Evolutionary conservation across 2,113 vertebrate species (phyloP).

Genomic region (Aspidoscelis tigris): DNA sequence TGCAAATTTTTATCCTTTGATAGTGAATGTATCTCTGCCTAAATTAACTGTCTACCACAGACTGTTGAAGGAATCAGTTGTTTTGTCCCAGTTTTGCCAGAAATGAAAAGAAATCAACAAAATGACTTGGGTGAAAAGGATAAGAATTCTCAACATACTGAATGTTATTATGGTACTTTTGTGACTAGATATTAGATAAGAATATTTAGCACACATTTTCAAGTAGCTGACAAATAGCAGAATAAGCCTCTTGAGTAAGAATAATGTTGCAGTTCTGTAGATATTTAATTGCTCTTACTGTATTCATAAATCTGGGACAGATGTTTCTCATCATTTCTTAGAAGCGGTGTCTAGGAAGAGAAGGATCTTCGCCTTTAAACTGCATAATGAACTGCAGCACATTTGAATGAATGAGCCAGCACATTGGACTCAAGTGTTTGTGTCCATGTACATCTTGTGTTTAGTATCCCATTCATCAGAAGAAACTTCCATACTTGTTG

Average conservation of each 20-base stretch:
- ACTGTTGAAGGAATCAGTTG: background rate
- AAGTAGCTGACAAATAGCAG: conserved; percentile 42
- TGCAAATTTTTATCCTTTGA: conserved; percentile 31
- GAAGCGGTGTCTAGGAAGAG: conserved; percentile 38
- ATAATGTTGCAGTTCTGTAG: conserved; percentile 40
- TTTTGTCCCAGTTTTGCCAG: conserved; percentile 24
- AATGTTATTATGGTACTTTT: conserved; percentile 34
- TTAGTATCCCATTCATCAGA: background rate
- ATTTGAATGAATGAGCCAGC: conserved; percentile 34
- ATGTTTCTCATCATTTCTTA: conserved; percentile 60
- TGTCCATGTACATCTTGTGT: background rate
- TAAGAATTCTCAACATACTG: conserved; percentile 6
- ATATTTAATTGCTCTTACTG: conserved; percentile 44
- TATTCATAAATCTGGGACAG: conserved; percentile 57
- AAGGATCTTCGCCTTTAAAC: conserved; percentile 49
- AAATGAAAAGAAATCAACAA: conserved; percentile 48
- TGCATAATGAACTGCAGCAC: conserved; percentile 25
- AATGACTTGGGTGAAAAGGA: conserved; percentile 31
- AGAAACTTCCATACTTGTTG: background rate
- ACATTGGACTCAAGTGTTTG: background rate
- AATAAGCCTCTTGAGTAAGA: conserved; percentile 27
- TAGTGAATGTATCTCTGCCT: conserved; percentile 12
- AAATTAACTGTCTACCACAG: conserved; percentile 7
- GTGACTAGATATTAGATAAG: conserved; percentile 39
- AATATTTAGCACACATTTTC: conserved; percentile 37